Evolutionary conservation across 2,888 invertebrate species (phyloP), one percentile per base, ranked within the genome.

Genomic region (Drosophila atripex): DNA sequence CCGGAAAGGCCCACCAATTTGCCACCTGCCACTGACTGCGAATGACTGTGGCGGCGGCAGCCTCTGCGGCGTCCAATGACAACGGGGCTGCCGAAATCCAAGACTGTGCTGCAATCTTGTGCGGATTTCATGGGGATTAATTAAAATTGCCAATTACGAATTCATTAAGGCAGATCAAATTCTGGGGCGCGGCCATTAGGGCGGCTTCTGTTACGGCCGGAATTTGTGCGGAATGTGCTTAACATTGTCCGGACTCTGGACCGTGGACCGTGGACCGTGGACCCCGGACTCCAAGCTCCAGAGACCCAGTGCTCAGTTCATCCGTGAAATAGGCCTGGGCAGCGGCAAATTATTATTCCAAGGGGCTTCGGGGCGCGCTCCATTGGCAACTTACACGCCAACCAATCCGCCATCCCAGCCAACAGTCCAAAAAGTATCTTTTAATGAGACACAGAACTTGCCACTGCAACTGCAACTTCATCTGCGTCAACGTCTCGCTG

Each of bases 101-200:
- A 70, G 73, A 61, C 70, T 59, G 56, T 57, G 65, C 60, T 65
- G 56, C 68, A 50, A 73, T 77, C 74, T 86, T 76, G 54, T 77
- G 64, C 75, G 80, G 83, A 80, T 88, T 88, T 85, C 63, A 66
- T 69, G 68, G 71, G 86, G 85, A 84, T 88, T 89, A 86, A 84
- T 84, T 86, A 86, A 89, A 84, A 89, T 88, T 83, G 80, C 83
- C 88, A 88, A 88, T 88, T 88, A 88, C 76, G 86, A 80, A 88
- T 88, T 86, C 80, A 83, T 88, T 87, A 82, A 75, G 77, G 77
- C 65, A 72, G 74, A 76, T 71, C 71, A 77, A 79, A 78, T 80
- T 76, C 57, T 57, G 50, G 23, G 54, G 43, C 43, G 41, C 47
- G 38, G 49, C 49, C 56, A 65, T 65, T 65, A 64, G 25, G 64